Evolutionary conservation across 2,888 invertebrate species (phyloP).

Genomic region (Hydrotaea diabolus): DNA sequence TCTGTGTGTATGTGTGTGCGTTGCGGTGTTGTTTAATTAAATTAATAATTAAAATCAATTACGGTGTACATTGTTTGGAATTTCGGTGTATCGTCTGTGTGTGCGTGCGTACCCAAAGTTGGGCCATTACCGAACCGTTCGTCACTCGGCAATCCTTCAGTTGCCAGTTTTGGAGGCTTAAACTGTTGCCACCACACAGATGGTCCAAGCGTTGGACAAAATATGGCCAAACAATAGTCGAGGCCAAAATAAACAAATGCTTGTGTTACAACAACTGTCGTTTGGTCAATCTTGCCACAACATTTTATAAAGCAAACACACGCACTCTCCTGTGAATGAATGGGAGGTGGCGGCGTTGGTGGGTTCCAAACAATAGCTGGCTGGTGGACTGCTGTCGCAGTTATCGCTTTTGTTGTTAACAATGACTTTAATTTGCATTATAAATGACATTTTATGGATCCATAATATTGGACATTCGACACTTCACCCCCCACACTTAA

Average conservation of each 20-base stretch:
- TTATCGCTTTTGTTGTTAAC: constrained; percentile 27
- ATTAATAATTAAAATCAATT: constrained; percentile 68
- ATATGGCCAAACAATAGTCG: constrained; percentile 52
- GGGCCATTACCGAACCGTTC: background rate
- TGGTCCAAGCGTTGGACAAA: background rate
- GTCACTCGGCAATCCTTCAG: background rate
- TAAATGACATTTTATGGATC: constrained; percentile 45
- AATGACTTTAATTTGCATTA: constrained; percentile 61
- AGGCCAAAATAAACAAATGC: constrained; percentile 55
- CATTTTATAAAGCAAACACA: background rate
- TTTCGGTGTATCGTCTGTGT: background rate
- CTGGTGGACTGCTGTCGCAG: too few relatives aligned
- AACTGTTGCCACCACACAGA: constrained; percentile 21
- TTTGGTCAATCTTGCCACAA: constrained; percentile 26
- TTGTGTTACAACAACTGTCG: constrained; percentile 25
- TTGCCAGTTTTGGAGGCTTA: background rate
- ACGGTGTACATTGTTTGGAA: constrained; percentile 48
- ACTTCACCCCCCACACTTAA: background rate
- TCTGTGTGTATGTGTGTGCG: too few relatives aligned
- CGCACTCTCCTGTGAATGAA: background rate
- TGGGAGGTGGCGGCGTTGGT: background rate
- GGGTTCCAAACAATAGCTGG: background rate
- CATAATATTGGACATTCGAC: background rate
- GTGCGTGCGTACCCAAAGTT: background rate
- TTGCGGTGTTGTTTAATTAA: constrained; percentile 32